phyloP scores from a whole-genome alignment of 2,888 invertebrate species.

The Trissoscelio sp. region DNA sequence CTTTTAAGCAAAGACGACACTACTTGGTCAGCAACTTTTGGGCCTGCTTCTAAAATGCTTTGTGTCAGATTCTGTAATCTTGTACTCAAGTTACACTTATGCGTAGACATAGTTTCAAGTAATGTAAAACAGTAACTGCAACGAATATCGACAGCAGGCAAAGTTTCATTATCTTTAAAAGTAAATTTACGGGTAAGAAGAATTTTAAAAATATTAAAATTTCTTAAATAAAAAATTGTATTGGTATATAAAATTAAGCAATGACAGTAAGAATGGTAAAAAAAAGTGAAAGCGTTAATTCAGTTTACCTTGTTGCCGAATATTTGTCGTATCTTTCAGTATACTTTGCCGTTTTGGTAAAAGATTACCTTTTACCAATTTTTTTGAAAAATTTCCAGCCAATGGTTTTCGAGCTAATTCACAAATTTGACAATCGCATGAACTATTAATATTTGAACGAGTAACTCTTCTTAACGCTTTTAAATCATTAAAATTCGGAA shows the following conservation, averaged over 20 bases:
- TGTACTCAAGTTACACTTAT: not conserved
- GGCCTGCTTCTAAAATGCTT: not conserved
- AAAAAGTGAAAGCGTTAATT: too few species aligned
- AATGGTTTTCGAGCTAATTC: not conserved
- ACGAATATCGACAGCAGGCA: not conserved
- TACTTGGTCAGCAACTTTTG: slow-evolving; percentile 3
- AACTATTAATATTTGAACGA: not conserved
- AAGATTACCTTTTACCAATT: not conserved
- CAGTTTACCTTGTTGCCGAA: not conserved
- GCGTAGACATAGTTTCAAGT: not conserved
- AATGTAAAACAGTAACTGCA: slow-evolving; percentile 1
- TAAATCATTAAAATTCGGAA: not conserved
- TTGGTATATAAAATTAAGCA: too few species aligned
- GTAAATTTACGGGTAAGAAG: too few species aligned
- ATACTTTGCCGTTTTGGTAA: not conserved
- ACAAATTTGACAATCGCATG: not conserved
- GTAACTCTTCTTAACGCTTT: not conserved
- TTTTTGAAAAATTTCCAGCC: not conserved
- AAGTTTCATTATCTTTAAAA: not conserved
- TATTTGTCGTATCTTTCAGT: not conserved
- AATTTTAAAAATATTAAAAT: too few species aligned
- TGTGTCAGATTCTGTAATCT: not conserved
- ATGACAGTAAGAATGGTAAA: too few species aligned
- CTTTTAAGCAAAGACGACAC: not conserved
- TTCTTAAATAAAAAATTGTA: too few species aligned